Conservation (phyloP, 2,888 invertebrate species). For the Pandemis corylana region DNA sequence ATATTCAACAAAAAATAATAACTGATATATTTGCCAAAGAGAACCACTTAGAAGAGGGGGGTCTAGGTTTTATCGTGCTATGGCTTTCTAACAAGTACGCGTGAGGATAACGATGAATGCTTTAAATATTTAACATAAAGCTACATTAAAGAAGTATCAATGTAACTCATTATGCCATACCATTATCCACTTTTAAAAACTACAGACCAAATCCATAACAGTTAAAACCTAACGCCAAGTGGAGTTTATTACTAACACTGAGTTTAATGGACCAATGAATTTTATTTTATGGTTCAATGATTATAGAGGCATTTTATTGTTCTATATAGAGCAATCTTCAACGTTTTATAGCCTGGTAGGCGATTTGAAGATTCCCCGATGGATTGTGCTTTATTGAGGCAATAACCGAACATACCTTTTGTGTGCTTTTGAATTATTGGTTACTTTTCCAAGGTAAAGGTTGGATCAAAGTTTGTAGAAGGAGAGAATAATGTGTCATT, state of each 20-base stretch:
- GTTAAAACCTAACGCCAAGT: constrained; percentile 20
- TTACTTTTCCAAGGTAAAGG: background rate
- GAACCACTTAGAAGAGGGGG: too few species aligned
- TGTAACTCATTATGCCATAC: background rate
- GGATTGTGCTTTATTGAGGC: constrained; percentile 8
- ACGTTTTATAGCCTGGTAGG: constrained; percentile 25
- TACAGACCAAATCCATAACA: constrained; percentile 14
- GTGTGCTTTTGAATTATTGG: background rate
- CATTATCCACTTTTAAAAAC: background rate
- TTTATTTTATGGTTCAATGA: constrained; percentile 41
- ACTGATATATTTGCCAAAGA: too few species aligned
- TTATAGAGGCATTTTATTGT: constrained; percentile 42
- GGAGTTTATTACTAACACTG: constrained; percentile 22
- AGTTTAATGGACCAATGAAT: constrained; percentile 38
- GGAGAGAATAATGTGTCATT: background rate
- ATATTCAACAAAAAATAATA: too few species aligned
- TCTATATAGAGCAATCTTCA: constrained; percentile 39
- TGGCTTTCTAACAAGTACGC: too few species aligned
- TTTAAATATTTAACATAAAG: too few species aligned
- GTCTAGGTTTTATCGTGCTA: too few species aligned
- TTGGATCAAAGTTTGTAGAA: background rate
- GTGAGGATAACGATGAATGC: too few species aligned
- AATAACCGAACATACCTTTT: constrained; percentile 14
- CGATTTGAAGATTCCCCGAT: constrained; percentile 31
- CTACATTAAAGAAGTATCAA: too few species aligned